These are phyloP conservation scores for Steatornis caripensis DNA, from an alignment of 2,113 vertebrate genomes.

Conservation along the genomic window DNA sequence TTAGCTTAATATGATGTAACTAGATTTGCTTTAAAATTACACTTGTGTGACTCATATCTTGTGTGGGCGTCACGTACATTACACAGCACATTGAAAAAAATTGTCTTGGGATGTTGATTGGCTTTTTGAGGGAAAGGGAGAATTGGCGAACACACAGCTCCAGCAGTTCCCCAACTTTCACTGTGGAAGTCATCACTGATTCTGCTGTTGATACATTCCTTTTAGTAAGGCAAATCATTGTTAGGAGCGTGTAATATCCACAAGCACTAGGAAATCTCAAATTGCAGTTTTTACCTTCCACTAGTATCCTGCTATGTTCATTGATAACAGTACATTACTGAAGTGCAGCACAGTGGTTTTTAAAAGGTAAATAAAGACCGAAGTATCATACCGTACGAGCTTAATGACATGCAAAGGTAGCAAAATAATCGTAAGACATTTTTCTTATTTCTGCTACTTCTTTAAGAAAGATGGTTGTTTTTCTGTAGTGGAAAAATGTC, in stretches of 20 bases:
- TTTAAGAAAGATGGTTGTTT: neutral
- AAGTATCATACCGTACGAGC: neutral
- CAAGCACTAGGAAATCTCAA: neutral
- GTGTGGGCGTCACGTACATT: neutral
- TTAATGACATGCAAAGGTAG: neutral
- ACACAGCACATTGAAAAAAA: neutral
- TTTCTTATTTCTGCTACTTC: neutral
- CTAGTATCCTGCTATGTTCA: neutral
- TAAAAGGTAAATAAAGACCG: neutral
- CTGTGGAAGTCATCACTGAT: neutral
- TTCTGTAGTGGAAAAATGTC: slow-evolving; percentile 14
- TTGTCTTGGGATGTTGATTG: neutral
- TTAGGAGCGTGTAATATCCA: neutral
- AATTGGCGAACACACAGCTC: neutral
- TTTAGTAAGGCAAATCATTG: neutral
- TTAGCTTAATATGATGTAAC: neutral
- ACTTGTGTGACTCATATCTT: neutral
- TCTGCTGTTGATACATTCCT: neutral
- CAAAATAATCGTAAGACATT: neutral
- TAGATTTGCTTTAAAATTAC: neutral
- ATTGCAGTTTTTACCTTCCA: neutral
- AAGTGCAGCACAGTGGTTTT: neutral
- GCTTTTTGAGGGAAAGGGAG: neutral
- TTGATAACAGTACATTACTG: neutral
- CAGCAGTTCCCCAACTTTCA: neutral